phyloP scores from a whole-genome alignment of 1,140 invertebrate species.

The Capitella teleta region DNA sequence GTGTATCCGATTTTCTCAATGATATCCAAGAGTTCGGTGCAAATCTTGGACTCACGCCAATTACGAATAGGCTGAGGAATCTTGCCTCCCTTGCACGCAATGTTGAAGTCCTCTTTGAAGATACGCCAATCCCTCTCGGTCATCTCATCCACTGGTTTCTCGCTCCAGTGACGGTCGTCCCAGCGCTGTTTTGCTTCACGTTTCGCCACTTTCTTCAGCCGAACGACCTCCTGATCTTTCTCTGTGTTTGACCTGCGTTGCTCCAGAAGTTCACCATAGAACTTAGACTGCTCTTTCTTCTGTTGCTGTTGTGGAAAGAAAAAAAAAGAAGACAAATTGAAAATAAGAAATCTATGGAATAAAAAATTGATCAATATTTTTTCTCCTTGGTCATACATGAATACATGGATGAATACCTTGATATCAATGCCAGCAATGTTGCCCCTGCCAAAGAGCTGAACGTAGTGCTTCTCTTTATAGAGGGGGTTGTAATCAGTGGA shows the following conservation, averaged over 20 bases:
- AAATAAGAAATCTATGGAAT: background rate
- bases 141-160: conserved; percentile 91
- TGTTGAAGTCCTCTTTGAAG: conserved; percentile 98
- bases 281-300: conserved; percentile 94
- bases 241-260: conserved; percentile 89
- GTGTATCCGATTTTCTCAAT: conserved; percentile 93
- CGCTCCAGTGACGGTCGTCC: conserved; percentile 98
- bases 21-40: conserved; percentile 83
- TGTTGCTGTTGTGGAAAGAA: conserved; percentile 66
- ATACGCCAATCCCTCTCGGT: conserved; percentile 99
- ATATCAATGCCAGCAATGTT: conserved; percentile 93
- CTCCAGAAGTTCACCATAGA: conserved; percentile 93
- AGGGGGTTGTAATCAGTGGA: conserved; percentile 93
- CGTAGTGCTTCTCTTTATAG: conserved; percentile 89
- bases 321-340: background rate
- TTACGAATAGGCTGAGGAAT: conserved; percentile 91
- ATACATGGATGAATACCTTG: conserved; percentile 25
- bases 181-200: conserved; percentile 97
- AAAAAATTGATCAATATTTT: background rate
- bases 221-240: conserved; percentile 90
- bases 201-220: conserved; percentile 84
- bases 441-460: conserved; percentile 95
- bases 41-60: conserved; percentile 91
- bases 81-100: conserved; percentile 92
- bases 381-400: background rate